These are phyloP conservation scores for Herpetotheres cachinnans DNA, from an alignment of 2,113 vertebrate genomes.

Conservation along the genomic window DNA sequence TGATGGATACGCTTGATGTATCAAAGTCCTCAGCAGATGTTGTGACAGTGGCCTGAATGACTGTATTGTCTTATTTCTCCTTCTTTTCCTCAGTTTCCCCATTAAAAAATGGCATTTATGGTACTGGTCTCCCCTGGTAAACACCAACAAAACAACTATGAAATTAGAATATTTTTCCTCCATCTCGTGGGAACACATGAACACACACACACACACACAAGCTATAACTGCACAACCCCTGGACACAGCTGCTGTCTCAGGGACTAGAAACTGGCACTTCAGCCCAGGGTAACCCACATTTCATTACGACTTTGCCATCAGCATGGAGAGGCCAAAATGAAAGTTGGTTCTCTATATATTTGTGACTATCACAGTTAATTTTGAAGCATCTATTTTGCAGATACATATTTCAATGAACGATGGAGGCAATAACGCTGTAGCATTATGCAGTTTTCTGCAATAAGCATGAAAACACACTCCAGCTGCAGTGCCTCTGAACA, in stretches of 20 bases:
- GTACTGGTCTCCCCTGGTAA: neutral
- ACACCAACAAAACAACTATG: neutral
- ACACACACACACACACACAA: accelerated
- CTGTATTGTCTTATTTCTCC: neutral
- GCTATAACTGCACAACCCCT: neutral
- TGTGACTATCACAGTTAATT: neutral
- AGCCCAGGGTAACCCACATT: neutral
- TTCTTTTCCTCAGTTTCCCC: neutral
- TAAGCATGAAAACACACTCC: neutral
- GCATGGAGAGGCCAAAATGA: neutral
- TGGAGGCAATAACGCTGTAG: neutral
- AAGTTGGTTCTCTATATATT: neutral
- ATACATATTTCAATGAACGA: neutral
- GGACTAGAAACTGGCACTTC: neutral
- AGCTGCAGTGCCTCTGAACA: neutral
- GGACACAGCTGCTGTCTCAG: neutral
- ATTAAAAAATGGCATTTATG: neutral
- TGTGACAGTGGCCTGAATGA: neutral
- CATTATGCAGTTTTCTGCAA: neutral
- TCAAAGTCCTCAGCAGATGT: neutral
- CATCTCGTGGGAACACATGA: neutral
- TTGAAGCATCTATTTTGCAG: neutral
- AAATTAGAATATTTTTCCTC: neutral
- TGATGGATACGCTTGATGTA: neutral
- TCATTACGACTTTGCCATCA: neutral